Evolutionary conservation across 2,888 invertebrate species (phyloP).

Genomic region (Lobophora halterata): DNA sequence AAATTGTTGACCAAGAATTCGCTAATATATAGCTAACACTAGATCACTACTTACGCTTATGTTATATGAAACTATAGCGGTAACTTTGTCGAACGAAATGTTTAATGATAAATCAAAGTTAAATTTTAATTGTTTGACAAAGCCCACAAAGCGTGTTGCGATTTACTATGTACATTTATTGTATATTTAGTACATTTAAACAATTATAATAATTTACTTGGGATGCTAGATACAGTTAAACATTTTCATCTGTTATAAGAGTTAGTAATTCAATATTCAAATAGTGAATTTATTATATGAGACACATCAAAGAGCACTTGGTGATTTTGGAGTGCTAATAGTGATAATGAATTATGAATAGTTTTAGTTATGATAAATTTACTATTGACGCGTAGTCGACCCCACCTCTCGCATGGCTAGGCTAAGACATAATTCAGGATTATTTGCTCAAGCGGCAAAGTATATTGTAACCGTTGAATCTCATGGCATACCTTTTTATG

Average conservation of each 20-base stretch:
- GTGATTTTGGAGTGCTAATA: slow-evolving; percentile 58
- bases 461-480: slow-evolving; percentile 74
- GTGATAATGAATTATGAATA: slow-evolving; percentile 39
- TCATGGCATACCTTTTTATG: slow-evolving; percentile 65
- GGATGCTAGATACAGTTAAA: slow-evolving; percentile 67
- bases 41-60: slow-evolving; percentile 62
- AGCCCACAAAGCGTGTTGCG: slow-evolving; percentile 64
- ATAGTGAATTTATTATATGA: slow-evolving; percentile 54
- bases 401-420: slow-evolving; percentile 76
- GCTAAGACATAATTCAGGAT: slow-evolving; percentile 66
- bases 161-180: slow-evolving; percentile 63
- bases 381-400: slow-evolving; percentile 59
- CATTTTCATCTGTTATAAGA: slow-evolving; percentile 61
- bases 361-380: slow-evolving; percentile 45
- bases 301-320: slow-evolving; percentile 58
- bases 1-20: slow-evolving; percentile 60
- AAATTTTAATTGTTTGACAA: slow-evolving; percentile 61
- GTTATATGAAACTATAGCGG: slow-evolving; percentile 61
- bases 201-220: slow-evolving; percentile 69
- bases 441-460: slow-evolving; percentile 78
- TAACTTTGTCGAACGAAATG: slow-evolving; percentile 51
- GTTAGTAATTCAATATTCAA: slow-evolving; percentile 52
- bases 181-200: slow-evolving; percentile 69
- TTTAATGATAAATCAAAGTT: slow-evolving; percentile 49
- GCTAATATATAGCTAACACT: slow-evolving; percentile 56